Evolutionary conservation across 2,113 vertebrate species (phyloP).

Genomic region (Chionis minor): DNA sequence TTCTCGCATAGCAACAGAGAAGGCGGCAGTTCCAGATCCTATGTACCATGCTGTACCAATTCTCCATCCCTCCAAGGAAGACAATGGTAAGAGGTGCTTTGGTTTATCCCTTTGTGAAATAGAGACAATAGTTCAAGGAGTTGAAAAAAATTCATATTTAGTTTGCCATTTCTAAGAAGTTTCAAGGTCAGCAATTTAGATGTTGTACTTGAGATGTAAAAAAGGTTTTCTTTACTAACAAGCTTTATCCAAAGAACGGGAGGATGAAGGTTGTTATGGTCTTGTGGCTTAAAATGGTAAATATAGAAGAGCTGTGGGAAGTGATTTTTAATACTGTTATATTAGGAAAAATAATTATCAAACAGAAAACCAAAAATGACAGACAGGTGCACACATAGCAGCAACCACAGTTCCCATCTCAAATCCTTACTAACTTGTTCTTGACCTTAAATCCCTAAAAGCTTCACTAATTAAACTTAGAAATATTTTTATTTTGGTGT

Average conservation of each 20-base stretch:
- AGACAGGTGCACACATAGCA: not conserved
- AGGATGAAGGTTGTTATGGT: not conserved
- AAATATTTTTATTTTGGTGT: not conserved
- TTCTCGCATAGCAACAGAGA: not conserved
- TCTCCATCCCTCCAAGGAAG: not conserved
- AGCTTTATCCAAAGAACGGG: not conserved
- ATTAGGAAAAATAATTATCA: not conserved
- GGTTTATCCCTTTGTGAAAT: not conserved
- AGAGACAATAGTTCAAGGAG: not conserved
- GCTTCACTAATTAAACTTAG: not conserved
- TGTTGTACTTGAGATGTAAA: not conserved
- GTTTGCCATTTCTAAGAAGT: not conserved
- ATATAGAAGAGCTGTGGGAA: not conserved
- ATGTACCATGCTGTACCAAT: not conserved
- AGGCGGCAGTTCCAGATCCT: rapidly evolving
- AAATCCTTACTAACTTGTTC: not conserved
- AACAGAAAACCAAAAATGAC: not conserved
- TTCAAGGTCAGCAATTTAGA: not conserved
- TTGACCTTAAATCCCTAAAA: not conserved
- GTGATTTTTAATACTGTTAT: not conserved
- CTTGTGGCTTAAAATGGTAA: not conserved
- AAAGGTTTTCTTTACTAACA: not conserved
- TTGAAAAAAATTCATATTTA: not conserved
- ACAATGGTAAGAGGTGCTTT: not conserved
- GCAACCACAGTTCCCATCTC: not conserved